Evolutionary conservation across 2,113 vertebrate genomes (phyloP).

Genomic region (Aegypius monachus): DNA sequence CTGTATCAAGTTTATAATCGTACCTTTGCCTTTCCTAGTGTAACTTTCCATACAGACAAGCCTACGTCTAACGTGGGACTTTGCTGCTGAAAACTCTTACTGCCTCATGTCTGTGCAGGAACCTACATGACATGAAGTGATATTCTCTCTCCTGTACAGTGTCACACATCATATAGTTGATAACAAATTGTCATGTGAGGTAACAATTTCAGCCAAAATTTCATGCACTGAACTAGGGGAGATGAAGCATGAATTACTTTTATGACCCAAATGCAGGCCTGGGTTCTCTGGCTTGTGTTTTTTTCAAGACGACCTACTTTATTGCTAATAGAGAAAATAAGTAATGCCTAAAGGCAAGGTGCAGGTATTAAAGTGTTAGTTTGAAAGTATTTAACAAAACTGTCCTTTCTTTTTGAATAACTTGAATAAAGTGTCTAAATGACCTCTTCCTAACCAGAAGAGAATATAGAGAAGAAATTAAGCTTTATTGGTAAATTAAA

Average conservation of each 20-base stretch:
- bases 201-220: neutral
- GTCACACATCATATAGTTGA: neutral
- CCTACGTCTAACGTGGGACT: neutral
- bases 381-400: constrained; percentile 28
- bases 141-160: neutral
- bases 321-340: neutral
- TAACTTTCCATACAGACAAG: neutral
- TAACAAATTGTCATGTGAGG: neutral
- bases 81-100: neutral
- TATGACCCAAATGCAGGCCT: neutral
- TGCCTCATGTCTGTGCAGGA: neutral
- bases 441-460: constrained; percentile 67
- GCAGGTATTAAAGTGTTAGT: neutral
- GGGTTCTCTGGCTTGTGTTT: neutral
- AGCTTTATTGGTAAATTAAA: constrained; percentile 78
- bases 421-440: constrained; percentile 69
- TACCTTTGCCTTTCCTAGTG: neutral
- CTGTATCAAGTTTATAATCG: fast-evolving
- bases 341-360: neutral
- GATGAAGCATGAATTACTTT: neutral
- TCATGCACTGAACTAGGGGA: neutral
- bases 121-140: neutral
- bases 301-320: neutral
- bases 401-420: constrained; percentile 67
- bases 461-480: constrained; percentile 71